Evolutionary conservation across 2,797 vertebrate species (phyloP).

Genomic region (Neoniphon sammara): DNA sequence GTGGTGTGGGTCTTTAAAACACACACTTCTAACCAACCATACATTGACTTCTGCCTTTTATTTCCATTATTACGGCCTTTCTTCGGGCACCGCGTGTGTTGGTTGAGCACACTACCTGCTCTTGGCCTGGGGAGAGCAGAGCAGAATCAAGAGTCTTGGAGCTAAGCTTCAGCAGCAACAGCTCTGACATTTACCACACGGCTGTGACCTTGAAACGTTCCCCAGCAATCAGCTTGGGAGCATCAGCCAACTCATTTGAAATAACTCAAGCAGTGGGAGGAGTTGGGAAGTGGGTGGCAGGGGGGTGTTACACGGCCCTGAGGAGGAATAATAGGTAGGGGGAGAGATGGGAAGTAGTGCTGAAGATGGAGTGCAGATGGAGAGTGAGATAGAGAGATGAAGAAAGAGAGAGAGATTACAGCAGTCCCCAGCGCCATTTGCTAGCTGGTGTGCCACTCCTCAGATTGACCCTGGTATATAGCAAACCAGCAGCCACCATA

Average conservation of each 20-base stretch:
- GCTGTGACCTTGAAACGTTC: conserved; percentile 58
- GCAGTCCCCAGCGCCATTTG: conserved; percentile 10
- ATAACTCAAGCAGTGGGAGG: conserved; percentile 18
- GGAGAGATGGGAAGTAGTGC: conserved; percentile 26
- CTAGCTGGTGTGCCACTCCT: conserved; percentile 38
- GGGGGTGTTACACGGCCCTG: not conserved
- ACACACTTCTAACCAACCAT: not conserved
- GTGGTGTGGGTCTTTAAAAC: no score
- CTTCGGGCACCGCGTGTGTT: not conserved
- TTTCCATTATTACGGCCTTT: not conserved
- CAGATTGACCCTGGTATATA: conserved; percentile 54
- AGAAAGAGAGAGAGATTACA: conserved; percentile 42
- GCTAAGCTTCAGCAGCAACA: not conserved
- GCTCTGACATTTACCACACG: conserved; percentile 18
- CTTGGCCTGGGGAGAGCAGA: not conserved
- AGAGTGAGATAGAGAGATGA: conserved; percentile 22
- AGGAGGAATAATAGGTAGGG: conserved; percentile 1
- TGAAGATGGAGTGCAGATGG: conserved; percentile 42
- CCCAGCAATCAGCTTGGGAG: conserved; percentile 3
- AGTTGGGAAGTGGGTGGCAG: not conserved
- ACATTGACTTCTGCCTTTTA: not conserved
- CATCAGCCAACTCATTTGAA: conserved; percentile 26
- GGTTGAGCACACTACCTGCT: not conserved
- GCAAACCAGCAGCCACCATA: conserved; percentile 37
- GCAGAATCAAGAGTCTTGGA: not conserved